phyloP scores from a whole-genome alignment of 30 jellyfish, hydroid and myxozoan genomes.

The Morbakka virulenta region DNA sequence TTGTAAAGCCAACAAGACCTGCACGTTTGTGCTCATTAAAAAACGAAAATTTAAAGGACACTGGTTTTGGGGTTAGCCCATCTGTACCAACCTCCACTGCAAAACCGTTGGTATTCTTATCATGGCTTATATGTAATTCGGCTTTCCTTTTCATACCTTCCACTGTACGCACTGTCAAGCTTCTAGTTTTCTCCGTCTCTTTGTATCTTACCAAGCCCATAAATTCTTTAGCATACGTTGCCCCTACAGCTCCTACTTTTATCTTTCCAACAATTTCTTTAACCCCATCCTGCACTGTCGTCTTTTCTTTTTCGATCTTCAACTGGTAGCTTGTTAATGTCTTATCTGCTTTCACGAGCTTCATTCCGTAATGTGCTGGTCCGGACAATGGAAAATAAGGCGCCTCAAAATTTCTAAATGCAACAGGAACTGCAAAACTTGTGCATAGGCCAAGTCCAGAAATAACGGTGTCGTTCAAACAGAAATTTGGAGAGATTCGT shows the following conservation, averaged over 20 bases:
- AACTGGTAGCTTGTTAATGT: constrained; percentile 82
- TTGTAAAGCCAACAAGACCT: constrained; percentile 42
- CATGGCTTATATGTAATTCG: constrained; percentile 59
- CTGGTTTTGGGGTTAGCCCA: constrained; percentile 60
- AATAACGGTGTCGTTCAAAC: constrained; percentile 82
- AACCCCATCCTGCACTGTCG: constrained; percentile 32
- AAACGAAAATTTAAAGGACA: constrained; percentile 37
- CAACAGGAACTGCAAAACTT: constrained; percentile 87
- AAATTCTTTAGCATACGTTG: constrained; percentile 78
- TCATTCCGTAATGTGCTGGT: constrained; percentile 94
- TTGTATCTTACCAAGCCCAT: constrained; percentile 60
- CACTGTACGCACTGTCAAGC: constrained; percentile 63
- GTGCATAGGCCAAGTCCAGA: constrained; percentile 96
- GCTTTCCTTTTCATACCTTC: constrained; percentile 58
- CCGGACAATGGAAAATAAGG: constrained; percentile 99
- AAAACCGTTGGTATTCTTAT: constrained; percentile 63
- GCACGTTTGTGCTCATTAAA: constrained; percentile 75
- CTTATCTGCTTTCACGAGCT: constrained; percentile 88
- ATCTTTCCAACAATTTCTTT: constrained; percentile 57
- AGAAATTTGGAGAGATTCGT: constrained; percentile 76
- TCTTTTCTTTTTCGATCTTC: constrained; percentile 23
- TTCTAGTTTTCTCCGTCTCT: constrained; percentile 48
- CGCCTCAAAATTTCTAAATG: constrained; percentile 97
- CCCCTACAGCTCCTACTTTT: constrained; percentile 94
- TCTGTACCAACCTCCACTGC: constrained; percentile 68